phyloP scores from a whole-genome alignment of 2,797 vertebrate species.

The Galagoides demidoff region DNA sequence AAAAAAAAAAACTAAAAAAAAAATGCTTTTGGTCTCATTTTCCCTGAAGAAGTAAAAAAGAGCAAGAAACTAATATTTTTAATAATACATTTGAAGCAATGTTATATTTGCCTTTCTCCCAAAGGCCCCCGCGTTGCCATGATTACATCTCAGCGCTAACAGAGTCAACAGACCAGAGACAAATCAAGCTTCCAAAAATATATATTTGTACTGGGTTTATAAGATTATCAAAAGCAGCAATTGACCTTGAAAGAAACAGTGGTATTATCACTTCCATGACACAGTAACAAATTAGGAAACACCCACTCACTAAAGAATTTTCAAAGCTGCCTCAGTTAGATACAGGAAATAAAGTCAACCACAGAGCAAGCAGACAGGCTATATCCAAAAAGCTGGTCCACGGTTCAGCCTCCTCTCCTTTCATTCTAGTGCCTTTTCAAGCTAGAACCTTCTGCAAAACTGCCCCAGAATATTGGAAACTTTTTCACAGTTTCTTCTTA shows the following conservation, averaged over 20 bases:
- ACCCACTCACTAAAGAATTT: slow-evolving; percentile 19
- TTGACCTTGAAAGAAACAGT: slow-evolving; percentile 48
- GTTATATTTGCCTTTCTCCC: background rate
- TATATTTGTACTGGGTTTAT: background rate
- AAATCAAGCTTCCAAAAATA: background rate
- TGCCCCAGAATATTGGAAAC: background rate
- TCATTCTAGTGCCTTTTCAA: background rate
- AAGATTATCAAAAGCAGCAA: slow-evolving; percentile 17
- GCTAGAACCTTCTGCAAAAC: background rate
- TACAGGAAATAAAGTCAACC: slow-evolving; percentile 59
- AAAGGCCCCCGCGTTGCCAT: background rate
- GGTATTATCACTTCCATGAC: slow-evolving; percentile 11
- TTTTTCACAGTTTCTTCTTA: background rate
- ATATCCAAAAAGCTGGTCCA: background rate
- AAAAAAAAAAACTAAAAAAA: background rate
- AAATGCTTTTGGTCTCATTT: background rate
- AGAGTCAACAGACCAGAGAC: background rate
- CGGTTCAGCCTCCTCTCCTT: background rate
- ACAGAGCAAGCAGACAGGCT: background rate
- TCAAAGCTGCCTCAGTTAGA: background rate
- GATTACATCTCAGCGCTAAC: background rate
- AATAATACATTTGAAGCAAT: background rate
- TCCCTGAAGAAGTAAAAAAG: background rate
- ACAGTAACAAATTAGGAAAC: slow-evolving; percentile 53
- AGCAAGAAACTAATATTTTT: background rate